Conservation (phyloP, 2,888 invertebrate genomes). For the Chrysolina americana region DNA sequence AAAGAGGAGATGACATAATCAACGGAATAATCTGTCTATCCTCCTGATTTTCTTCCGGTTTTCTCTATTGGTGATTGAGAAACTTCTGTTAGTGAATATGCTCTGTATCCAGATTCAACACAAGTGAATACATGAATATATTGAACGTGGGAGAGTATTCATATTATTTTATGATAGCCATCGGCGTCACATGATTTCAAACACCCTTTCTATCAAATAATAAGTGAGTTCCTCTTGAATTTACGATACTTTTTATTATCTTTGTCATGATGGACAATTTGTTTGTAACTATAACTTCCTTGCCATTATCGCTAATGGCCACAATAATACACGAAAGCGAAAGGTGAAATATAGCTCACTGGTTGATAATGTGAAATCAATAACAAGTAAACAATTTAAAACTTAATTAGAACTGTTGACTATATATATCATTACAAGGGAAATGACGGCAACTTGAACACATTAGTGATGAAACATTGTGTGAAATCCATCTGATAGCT, state of each 20-base stretch:
- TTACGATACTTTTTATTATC: not conserved
- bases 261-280: not conserved
- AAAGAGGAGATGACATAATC: too few species aligned
- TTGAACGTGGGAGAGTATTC: too few species aligned
- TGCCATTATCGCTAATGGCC: constrained; percentile 21
- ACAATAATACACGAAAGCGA: constrained; percentile 19
- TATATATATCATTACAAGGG: constrained; percentile 13
- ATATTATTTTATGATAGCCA: too few species aligned
- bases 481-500: not conserved
- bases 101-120: too few species aligned
- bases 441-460: not conserved
- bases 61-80: too few species aligned
- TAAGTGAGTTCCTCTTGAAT: not conserved
- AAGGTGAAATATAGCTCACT: constrained; percentile 28
- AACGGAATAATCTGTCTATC: too few species aligned
- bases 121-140: too few species aligned
- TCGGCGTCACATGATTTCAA: not conserved
- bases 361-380: constrained; percentile 35
- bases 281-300: constrained; percentile 6
- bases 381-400: constrained; percentile 34
- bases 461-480: not conserved
- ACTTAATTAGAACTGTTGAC: constrained; percentile 31
- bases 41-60: too few species aligned
- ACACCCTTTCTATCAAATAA: not conserved
- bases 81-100: too few species aligned